Base-by-base conservation (phyloP, 35 echinoderm and acorn worm genomes). In the Hemicentrotus pulcherrimus region DNA sequence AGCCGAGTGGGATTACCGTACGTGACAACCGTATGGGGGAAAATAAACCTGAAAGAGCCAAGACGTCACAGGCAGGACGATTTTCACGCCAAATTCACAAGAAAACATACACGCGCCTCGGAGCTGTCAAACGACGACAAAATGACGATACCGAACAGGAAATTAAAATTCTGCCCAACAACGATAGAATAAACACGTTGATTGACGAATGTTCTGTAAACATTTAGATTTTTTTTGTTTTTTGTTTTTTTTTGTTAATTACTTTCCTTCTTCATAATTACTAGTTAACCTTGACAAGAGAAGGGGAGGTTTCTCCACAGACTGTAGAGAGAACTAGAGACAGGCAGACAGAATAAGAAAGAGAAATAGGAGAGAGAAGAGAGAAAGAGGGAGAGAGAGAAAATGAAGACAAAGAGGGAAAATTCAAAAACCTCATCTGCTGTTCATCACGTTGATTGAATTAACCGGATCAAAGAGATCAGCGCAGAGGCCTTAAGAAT, bases 81-180 rank as follows among this genome's bases (percentile, higher is more conserved):
- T 78, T 78, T 78, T 78, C 19, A 15, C 22, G 65, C 65, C 65
- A 78, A 78, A 78, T 78, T 78, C 65, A 78, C 65, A 78, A n/a
- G 18, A 78, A 78, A 78, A 78, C 65, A 78, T n/a, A 22, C 22
- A 78, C 5, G 19, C 19, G 65, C 65, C 65, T 78, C 3, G 22
- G 19, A 78, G 65, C 65, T 78, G 65, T 78, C 65, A 78, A 22
- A 78, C 65, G 65, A 78, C 65, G 19, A 78, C 65, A 78, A 78
- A 41, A 78, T n/a, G 65, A 78, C 65, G 65, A 93, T 93, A 50
- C 32, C 58, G 91, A 93, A 47, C 91, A 59, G 32, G 32, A 59
- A 93, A 59, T 50, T 93, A 59, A 93, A 93, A 59, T 50, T 47
- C 22, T 50, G 15, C 46, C 35, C 88, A 15, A 24, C 41, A 45